Evolutionary conservation across 2,113 vertebrate genomes (phyloP).

Genomic region (Hemiprocne comata): DNA sequence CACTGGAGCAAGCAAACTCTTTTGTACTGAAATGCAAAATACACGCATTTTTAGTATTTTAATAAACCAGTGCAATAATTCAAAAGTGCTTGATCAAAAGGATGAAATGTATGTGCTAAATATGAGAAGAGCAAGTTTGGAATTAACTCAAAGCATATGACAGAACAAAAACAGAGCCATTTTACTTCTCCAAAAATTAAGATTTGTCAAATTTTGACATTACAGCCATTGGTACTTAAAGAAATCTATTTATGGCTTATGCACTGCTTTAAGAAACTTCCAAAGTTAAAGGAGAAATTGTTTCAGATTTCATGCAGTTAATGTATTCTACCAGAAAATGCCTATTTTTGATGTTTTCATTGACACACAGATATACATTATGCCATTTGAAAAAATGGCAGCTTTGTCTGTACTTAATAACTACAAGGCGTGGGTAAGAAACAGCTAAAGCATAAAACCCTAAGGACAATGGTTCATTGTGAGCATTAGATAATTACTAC

Average conservation of each 20-base stretch:
- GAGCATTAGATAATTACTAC: conserved; percentile 78
- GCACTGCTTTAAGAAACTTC: neutral
- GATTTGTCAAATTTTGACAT: conserved; percentile 27
- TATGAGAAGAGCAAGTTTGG: neutral
- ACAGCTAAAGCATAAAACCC: conserved; percentile 76
- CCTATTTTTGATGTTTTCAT: conserved; percentile 71
- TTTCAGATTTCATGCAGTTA: conserved; percentile 61
- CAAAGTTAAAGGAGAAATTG: conserved; percentile 25
- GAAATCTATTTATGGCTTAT: neutral
- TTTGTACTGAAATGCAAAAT: neutral
- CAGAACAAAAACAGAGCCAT: neutral
- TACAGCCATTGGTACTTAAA: conserved; percentile 13
- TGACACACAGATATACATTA: conserved; percentile 76
- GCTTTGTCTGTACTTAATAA: conserved; percentile 80
- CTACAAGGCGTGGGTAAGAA: conserved; percentile 78
- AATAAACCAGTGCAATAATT: neutral
- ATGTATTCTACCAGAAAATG: conserved; percentile 61
- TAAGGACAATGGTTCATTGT: conserved; percentile 78
- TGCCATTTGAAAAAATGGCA: conserved; percentile 73
- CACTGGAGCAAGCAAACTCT: neutral
- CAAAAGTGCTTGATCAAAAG: neutral
- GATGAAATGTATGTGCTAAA: neutral
- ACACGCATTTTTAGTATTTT: neutral
- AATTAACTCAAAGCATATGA: neutral
- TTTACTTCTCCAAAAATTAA: neutral